A percentile compares a stretch with the other conserved stretches of the same genome.
phyloP scores from a whole-genome alignment of 2,113 vertebrate genomes.

The Dunckerocampus dactyliophorus region DNA sequence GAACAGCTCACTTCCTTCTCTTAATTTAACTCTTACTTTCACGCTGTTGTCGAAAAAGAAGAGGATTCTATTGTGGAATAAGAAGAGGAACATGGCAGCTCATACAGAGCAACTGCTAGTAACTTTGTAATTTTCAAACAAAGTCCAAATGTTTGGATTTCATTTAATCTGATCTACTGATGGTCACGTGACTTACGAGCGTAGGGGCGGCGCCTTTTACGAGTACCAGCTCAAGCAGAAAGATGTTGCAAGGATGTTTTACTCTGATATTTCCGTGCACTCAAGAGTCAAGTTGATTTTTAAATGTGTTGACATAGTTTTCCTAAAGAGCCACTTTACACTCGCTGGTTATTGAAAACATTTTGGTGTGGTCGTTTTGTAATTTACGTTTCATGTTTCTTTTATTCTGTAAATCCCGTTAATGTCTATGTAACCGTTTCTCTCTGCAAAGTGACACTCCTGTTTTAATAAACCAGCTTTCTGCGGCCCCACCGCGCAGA shows the following conservation, averaged over 20 bases:
- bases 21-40: not conserved
- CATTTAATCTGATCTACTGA: conserved; percentile 30
- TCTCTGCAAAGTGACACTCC: conserved; percentile 11
- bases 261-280: not conserved
- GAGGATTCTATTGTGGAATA: too few species aligned
- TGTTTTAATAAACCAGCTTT: not conserved
- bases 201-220: conserved; percentile 19
- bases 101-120: too few species aligned
- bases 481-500: conserved; percentile 47
- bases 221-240: conserved; percentile 24
- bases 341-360: not conserved
- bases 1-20: not conserved
- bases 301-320: not conserved
- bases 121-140: not conserved
- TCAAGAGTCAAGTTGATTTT: not conserved
- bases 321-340: not conserved
- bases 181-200: conserved; percentile 17
- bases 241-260: not conserved
- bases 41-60: too few species aligned
- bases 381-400: not conserved
- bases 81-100: too few species aligned
- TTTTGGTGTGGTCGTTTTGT: not conserved
- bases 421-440: not conserved
- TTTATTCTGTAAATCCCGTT: not conserved
- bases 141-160: not conserved